Conservation (phyloP, 1,140 invertebrate genomes). For the Anoplophora glabripennis region DNA sequence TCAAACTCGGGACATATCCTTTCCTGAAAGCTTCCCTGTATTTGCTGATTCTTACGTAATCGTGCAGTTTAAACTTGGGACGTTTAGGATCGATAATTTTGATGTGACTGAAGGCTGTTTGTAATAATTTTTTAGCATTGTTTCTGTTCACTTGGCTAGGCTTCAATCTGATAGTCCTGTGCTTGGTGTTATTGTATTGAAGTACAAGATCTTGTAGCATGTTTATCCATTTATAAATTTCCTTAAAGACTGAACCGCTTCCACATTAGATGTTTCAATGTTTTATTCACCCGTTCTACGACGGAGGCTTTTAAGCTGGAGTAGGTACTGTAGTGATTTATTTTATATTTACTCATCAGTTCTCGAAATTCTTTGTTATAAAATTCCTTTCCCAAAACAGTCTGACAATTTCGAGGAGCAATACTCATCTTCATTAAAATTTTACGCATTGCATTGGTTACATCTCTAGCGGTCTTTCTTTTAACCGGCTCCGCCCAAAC, state of each 20-base stretch:
- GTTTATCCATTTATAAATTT: constrained; percentile 47
- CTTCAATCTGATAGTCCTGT: constrained; percentile 48
- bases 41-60: constrained; percentile 9
- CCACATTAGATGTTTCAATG: constrained; percentile 50
- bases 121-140: constrained; percentile 27
- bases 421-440: constrained; percentile 32
- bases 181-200: constrained; percentile 49
- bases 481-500: constrained; percentile 51
- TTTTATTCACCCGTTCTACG: constrained; percentile 52
- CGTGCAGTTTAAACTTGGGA: constrained; percentile 34
- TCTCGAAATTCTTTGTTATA: constrained; percentile 40
- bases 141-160: constrained; percentile 42
- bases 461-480: constrained; percentile 50
- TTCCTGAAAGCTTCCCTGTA: constrained; percentile 34
- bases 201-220: constrained; percentile 43
- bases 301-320: constrained; percentile 50
- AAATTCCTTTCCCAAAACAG: constrained; percentile 50
- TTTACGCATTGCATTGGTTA: constrained; percentile 27
- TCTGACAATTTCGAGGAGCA: constrained; percentile 49
- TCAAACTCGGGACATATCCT: constrained; percentile 37
- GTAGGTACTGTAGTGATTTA: constrained; percentile 51
- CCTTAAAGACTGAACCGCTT: constrained; percentile 49
- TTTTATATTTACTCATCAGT: constrained; percentile 16
- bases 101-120: constrained; percentile 20
- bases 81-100: constrained; percentile 15